Evolutionary conservation across 2,113 vertebrate species (phyloP), one percentile per base, ranked within the genome.

Genomic region (Ivindomyrus marchei): DNA sequence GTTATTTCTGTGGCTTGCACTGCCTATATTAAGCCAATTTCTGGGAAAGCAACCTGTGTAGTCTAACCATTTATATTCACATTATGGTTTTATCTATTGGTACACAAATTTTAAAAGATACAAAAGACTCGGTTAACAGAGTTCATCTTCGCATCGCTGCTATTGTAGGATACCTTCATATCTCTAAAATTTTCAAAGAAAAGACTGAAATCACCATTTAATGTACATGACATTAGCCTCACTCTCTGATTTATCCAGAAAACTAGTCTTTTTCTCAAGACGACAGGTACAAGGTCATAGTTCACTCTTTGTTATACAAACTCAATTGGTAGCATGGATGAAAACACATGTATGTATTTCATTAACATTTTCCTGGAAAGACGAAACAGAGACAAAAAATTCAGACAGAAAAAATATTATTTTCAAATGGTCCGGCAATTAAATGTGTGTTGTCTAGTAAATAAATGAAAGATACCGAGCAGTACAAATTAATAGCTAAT

Each of bases 401-500:
- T 31, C 3, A 70, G 27, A 70, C 62, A 70, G n/a, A 27, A 70
- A 70, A 13, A 70, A 70, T 70, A 89, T 84, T 90, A 91, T 88
- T 89, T 88, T 88, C 87, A 89, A 90, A 92, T 91, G 89, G 91
- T 91, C 52, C 90, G 53, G 62, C 90, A 90, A 89, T 91, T 91
- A 92, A 90, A 93, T 89, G 66, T 45, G 91, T 58, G 89, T 90
- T 90, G 90, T 90, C 91, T 91, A 89, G 88, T 86, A 90, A 62
- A 10, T 87, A 83, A 88, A 90, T 89, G 89, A 88, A 90, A 91
- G 56, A 90, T 58, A 49, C 21, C 83, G 74, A 52, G 90, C 36
- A 85, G 53, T 21, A 42, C 88, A 90, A 83, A 62, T 84, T 45
- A 90, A 93, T 87, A 91, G 92, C 91, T 92, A 92, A 94, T 89